Evolutionary conservation across 2,888 invertebrate genomes (phyloP), one percentile per base, ranked within the genome.

Genomic region (Unio pictorum): DNA sequence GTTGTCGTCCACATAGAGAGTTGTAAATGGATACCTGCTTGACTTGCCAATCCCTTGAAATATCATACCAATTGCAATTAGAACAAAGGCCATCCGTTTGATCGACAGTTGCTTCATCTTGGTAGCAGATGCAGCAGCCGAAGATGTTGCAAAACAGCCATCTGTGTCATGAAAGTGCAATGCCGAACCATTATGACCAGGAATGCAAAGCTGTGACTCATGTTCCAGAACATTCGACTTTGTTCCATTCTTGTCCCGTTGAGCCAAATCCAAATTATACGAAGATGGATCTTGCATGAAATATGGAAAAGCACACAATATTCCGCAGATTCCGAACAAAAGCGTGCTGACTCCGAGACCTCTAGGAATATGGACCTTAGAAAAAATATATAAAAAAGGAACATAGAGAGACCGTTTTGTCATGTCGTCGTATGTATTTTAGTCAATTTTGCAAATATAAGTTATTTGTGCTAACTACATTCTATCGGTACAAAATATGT

Each of bases 241-340:
- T 45, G 45, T 45, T 15, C 15, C 45, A 45, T 45, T 45, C 45
- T 15, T 11, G 45, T 45, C 45, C 45, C 15, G 45, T 45, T 45
- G 45, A 45, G 45, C 45, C 11, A 45, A 45, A 45, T 45, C 15
- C 45, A 45, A 11, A 45, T 2, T 45, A 45, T 75, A 75, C n/a
- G 67, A 28, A 5, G 73, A 73, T 55, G 54, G 65, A 58, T 77
- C 77, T 66, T 71, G 69, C 45, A 77, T 28, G 64, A 84, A 84
- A 70, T 77, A 82, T 0, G 85, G 81, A n/a, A 84, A 26, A 4
- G 80, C 77, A 64, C 84, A 83, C 60, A 83, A 55, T 8, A 85
- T 66, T 15, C 82, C 84, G 20, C 81, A 81, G 20, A 83, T 30
- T 1, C 85, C 84, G 66, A 75, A 83, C 28, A 82, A 26, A 1